Conservation (phyloP, 1,140 invertebrate genomes). For the Diabrotica virgifera region DNA sequence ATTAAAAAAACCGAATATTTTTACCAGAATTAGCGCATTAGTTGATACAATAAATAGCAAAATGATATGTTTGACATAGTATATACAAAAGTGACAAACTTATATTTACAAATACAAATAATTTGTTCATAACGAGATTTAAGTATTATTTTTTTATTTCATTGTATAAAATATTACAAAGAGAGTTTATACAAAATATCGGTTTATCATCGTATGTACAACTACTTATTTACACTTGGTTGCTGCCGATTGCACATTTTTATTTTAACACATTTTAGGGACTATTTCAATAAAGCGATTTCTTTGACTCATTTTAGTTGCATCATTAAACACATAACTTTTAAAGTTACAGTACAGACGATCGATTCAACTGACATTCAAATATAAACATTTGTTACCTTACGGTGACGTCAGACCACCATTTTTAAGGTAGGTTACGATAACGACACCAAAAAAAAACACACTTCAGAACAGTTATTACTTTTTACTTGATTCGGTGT, state of each 20-base stretch:
- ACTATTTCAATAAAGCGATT: constrained; percentile 13
- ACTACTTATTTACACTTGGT: constrained; percentile 31
- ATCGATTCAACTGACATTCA: too few relatives aligned
- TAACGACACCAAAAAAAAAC: too few relatives aligned
- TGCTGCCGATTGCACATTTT: constrained; percentile 28
- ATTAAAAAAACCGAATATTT: background rate
- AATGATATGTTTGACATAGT: constrained; percentile 33
- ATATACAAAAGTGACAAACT: constrained; percentile 26
- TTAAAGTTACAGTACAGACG: too few relatives aligned
- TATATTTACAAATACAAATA: constrained; percentile 26
- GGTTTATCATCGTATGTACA: constrained; percentile 28
- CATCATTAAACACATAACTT: too few relatives aligned
- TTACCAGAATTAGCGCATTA: background rate
- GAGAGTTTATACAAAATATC: constrained; percentile 22
- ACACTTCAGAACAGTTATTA: too few relatives aligned
- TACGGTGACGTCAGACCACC: too few relatives aligned
- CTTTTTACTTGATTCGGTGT: too few relatives aligned
- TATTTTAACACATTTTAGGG: constrained; percentile 13
- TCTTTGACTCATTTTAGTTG: background rate
- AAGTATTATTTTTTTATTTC: constrained; percentile 6
- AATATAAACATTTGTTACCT: too few relatives aligned
- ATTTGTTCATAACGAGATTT: constrained; percentile 14
- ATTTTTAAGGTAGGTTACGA: too few relatives aligned
- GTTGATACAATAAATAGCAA: constrained; percentile 23
- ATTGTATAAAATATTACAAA: constrained; percentile 22